Evolutionary conservation across 2,797 vertebrate species (phyloP).

Genomic region (Enteromius fasciolatus): DNA sequence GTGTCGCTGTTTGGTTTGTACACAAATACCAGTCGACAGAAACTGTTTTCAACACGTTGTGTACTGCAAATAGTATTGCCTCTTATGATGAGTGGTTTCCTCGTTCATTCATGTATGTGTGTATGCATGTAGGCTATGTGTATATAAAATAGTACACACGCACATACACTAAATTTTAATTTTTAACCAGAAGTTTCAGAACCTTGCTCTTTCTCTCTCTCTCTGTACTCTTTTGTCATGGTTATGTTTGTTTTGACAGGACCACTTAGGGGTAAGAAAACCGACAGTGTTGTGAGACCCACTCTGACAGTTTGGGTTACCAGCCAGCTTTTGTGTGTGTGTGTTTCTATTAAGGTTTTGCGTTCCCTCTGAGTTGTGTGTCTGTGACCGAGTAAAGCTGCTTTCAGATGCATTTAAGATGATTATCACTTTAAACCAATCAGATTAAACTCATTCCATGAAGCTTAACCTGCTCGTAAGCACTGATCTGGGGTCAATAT

Average conservation of each 20-base stretch:
- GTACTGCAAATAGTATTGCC: not conserved
- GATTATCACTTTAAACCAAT: constrained; percentile 74
- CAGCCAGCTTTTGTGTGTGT: constrained; percentile 5
- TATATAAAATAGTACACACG: not conserved
- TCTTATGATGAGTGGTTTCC: not conserved
- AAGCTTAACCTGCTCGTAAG: constrained; percentile 18
- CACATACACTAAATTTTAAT: no score
- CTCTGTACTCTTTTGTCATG: not conserved
- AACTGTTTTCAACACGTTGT: not conserved
- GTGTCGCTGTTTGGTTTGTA: not conserved
- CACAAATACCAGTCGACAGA: not conserved
- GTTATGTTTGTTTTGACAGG: constrained; percentile 23
- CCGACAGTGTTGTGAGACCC: not conserved
- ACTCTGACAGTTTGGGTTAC: constrained; percentile 13
- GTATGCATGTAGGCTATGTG: not conserved
- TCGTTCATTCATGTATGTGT: not conserved
- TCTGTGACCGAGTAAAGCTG: constrained; percentile 62
- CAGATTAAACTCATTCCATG: constrained; percentile 59
- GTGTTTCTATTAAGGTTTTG: constrained; percentile 8
- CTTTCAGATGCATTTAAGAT: constrained; percentile 71
- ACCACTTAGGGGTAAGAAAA: constrained; percentile 2
- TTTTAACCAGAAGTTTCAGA: not conserved
- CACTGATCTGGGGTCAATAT: constrained; percentile 17
- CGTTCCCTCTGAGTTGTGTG: constrained; percentile 21
- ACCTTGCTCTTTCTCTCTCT: not conserved